These are phyloP conservation scores for Pluvialis apricaria DNA, from an alignment of 2,113 vertebrate species.

Conservation along the genomic window DNA sequence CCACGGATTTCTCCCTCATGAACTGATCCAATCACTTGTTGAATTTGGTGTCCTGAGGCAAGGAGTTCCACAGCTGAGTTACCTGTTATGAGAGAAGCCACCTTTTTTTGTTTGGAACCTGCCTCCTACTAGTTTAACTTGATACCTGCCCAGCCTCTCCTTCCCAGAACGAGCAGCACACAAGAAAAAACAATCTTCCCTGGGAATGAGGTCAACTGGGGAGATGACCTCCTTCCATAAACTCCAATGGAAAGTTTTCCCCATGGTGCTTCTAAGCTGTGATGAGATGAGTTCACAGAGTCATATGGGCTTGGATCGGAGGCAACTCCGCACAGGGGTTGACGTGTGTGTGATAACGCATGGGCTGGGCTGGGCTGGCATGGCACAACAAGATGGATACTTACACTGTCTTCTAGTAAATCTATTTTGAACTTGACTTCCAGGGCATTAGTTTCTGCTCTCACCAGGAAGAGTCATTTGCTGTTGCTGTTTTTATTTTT, in stretches of 20 bases:
- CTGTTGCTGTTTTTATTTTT: background rate
- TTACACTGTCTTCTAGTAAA: background rate
- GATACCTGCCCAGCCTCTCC: background rate
- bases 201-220: background rate
- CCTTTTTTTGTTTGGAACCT: background rate
- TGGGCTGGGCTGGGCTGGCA: background rate
- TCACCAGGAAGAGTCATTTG: background rate
- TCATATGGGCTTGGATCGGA: background rate
- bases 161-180: background rate
- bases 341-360: rapidly evolving
- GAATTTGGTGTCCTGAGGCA: background rate
- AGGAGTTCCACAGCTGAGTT: background rate
- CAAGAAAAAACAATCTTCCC: background rate
- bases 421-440: background rate
- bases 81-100: background rate
- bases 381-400: background rate
- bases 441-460: background rate
- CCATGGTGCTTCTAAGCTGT: background rate
- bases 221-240: background rate
- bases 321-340: background rate
- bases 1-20: background rate
- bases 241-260: background rate
- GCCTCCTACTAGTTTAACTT: background rate
- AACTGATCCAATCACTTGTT: background rate
- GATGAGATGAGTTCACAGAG: background rate